Evolutionary conservation across 2,797 vertebrate species (phyloP), one percentile per base, ranked within the genome.

Genomic region (Anas flavirostris): DNA sequence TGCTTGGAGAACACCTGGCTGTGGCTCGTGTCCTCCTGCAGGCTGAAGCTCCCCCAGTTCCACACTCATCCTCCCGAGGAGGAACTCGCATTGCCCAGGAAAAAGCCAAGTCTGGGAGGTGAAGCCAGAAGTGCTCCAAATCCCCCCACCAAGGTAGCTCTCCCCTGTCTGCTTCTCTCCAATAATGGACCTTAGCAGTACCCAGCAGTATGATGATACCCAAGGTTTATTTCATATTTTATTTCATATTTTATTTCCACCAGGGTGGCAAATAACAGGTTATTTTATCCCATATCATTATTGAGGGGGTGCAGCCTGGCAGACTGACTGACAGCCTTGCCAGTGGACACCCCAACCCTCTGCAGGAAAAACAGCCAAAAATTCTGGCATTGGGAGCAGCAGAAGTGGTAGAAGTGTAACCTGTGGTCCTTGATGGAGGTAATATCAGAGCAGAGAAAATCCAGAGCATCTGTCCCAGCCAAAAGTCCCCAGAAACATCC

Each of bases 141-240:
- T 23, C 17, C n/a, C 10, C 11, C 22, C 68, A 59, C 64, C 7
- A 3, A 33, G 39, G 26, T 80, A 33, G 17, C 56, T 66, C 41
- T 69, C 46, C 62, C 48, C 50, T 31, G 28, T 43, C 31, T 75
- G 28, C 22, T 63, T 21, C 43, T 43, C 56, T 63, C 59, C 67
- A 39, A 48, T 2, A 67, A 78, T 8, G 28, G 23, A 35, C 25
- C 23, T 80, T 53, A 63, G 0, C 31, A 3, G 15, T 64, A 58
- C 17, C 55, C 13, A 8, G 37, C 16, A 52, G 16, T 41, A 22
- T 0, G 0, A 37, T 2, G 1, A 2, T 15, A 72, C 46, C 31
- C 18, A 48, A 43, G 37, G 43, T 23, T 67, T 81, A 74, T 79
- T 89, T 60, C 16, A 5, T 60, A 14, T 72, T 23, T 67, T 81